Base-by-base conservation (phyloP, 2,113 vertebrate species). In the Epinephelus cyanopodus region DNA sequence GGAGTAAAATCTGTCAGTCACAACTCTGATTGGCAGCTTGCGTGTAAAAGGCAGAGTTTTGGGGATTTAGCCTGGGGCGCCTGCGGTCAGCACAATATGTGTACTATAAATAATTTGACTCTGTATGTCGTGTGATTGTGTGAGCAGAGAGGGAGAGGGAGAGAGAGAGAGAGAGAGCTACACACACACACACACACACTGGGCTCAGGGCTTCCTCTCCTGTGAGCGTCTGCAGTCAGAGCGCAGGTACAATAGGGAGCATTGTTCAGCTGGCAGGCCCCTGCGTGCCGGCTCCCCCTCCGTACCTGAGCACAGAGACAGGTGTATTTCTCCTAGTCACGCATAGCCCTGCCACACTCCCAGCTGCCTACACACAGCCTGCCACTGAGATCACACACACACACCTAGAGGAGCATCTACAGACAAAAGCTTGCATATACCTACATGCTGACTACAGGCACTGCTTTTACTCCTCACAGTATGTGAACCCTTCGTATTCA, bases 251-350 rank as follows among this genome's bases (percentile, higher is more conserved):
- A 97, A 97, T 97, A 95, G 93, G 76, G 86, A 86, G 89, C 95
- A 96, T 97, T 97, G 97, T 97, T 94, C 92, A 74, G 60, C 33
- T 90, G 95, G 92, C 96, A 97, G 95, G 96, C 93, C 96, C 87
- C 92, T 95, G 96, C 96, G 91, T 96, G 97, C 93, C 68, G 82
- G 84, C 92, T 89, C 92, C 91, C 93, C 92, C 90, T 88, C 89
- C 87, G 82, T 95, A 95, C 96, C 95, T 96, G 95, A 90, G 66
- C 92, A 90, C 94, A 84, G 92, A 96, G 95, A 96, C 97, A 97
- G 96, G 96, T 97, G 96, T 95, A 97, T 96, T 95, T 92, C 90
- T 91, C 84, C 93, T 94, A 94, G 88, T 95, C 95, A 95, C 95
- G 96, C 95, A 93, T 83, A 95, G 93, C 92, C 72, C 89, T 84